A percentile compares a stretch with the other conserved stretches of the same genome.
These are phyloP conservation scores for Falco biarmicus DNA, from an alignment of 2,797 vertebrate species.

Conservation along the genomic window DNA sequence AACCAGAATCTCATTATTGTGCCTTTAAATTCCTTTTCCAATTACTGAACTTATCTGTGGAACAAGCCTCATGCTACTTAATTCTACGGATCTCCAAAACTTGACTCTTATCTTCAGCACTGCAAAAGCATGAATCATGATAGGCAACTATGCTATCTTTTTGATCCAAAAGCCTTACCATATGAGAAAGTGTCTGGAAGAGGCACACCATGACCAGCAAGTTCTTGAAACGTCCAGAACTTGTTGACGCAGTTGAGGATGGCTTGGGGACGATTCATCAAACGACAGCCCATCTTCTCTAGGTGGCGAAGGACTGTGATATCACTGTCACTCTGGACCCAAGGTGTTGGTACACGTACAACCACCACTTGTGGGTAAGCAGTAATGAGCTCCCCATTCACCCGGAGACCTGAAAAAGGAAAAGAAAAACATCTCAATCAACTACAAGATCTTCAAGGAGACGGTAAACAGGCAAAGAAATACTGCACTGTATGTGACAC, in stretches of 20 bases:
- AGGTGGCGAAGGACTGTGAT: conserved; percentile 84
- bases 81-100: neutral
- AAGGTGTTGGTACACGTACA: conserved; percentile 85
- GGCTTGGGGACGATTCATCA: conserved; percentile 84
- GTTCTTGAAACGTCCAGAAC: conserved; percentile 85
- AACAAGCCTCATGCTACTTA: neutral
- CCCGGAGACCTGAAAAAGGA: conserved; percentile 76
- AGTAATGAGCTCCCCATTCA: conserved; percentile 81
- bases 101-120: neutral
- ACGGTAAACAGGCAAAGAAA: neutral
- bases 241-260: conserved; percentile 86
- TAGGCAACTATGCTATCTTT: neutral
- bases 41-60: neutral
- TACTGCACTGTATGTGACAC: neutral
- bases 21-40: neutral
- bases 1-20: neutral
- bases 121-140: neutral
- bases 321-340: conserved; percentile 85
- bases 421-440: neutral
- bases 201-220: conserved; percentile 84
- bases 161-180: conserved; percentile 68
- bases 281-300: conserved; percentile 84
- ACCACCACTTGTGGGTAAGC: conserved; percentile 84
- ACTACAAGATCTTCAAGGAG: neutral
- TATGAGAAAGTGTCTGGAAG: conserved; percentile 85